Evolutionary conservation across 2,113 vertebrate genomes (phyloP).

Genomic region (Acrocephalus kingi): DNA sequence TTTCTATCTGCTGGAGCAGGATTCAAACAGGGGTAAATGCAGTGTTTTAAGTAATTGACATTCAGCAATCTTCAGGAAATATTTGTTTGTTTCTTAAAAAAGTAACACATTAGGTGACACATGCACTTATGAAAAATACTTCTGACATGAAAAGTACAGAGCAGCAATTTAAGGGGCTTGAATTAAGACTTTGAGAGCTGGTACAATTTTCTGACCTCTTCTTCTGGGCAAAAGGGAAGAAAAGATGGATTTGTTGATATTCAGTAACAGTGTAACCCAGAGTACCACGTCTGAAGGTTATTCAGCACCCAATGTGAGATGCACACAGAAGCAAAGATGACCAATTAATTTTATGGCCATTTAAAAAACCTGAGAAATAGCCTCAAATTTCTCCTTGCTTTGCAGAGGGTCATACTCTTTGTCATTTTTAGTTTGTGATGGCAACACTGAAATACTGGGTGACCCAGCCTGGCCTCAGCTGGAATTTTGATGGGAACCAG

Average conservation of each 20-base stretch:
- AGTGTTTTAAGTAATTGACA: neutral
- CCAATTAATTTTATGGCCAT: neutral
- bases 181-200: neutral
- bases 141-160: neutral
- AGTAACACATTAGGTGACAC: constrained; percentile 16
- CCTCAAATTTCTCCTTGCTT: neutral
- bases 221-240: neutral
- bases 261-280: neutral
- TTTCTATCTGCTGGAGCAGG: neutral
- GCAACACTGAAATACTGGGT: neutral
- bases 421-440: neutral
- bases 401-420: neutral
- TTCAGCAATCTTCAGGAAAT: constrained; percentile 9
- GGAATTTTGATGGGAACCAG: neutral
- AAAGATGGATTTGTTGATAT: neutral
- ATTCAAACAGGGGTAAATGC: neutral
- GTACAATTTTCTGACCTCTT: neutral
- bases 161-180: neutral
- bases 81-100: constrained; percentile 25
- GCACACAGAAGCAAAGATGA: neutral
- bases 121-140: neutral
- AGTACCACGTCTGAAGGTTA: neutral
- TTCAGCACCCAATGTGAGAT: neutral
- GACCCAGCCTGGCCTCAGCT: neutral
- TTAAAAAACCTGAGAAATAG: neutral